Evolutionary conservation across 2,888 invertebrate genomes (phyloP).

Genomic region (Pheosia gnoma): DNA sequence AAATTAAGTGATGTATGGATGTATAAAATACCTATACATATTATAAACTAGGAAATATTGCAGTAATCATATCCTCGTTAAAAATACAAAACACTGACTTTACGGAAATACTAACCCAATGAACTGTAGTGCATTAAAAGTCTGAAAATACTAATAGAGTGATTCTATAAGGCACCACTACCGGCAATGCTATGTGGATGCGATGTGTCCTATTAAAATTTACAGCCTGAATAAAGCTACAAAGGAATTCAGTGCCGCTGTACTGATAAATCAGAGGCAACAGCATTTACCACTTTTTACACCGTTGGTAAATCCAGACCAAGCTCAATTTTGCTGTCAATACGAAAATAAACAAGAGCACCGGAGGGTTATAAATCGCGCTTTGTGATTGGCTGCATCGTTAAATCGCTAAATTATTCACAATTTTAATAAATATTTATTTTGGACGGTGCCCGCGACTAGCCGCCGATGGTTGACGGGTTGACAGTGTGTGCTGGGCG

Average conservation of each 20-base stretch:
- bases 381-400: slow-evolving; percentile 46
- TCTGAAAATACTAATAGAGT: too few species aligned
- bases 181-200: too few species aligned
- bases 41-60: too few species aligned
- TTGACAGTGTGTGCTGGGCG: slow-evolving; percentile 34
- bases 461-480: slow-evolving; percentile 29
- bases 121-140: too few species aligned
- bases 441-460: slow-evolving; percentile 30
- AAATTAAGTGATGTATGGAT: too few species aligned
- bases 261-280: slow-evolving; percentile 29
- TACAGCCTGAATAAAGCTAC: slow-evolving; percentile 24
- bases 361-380: slow-evolving; percentile 44
- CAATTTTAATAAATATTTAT: slow-evolving; percentile 58
- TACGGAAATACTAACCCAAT: too few species aligned
- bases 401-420: slow-evolving; percentile 43
- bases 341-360: slow-evolving; percentile 47
- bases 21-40: too few species aligned
- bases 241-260: slow-evolving; percentile 28
- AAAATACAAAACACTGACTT: too few species aligned
- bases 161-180: too few species aligned
- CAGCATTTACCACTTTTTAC: slow-evolving; percentile 27
- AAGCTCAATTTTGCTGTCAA: slow-evolving; percentile 49
- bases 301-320: slow-evolving; percentile 31
- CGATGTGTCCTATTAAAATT: slow-evolving; percentile 16
- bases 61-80: too few species aligned